Evolutionary conservation across 2,113 vertebrate species (phyloP).

Genomic region (Bambusicola thoracicus): DNA sequence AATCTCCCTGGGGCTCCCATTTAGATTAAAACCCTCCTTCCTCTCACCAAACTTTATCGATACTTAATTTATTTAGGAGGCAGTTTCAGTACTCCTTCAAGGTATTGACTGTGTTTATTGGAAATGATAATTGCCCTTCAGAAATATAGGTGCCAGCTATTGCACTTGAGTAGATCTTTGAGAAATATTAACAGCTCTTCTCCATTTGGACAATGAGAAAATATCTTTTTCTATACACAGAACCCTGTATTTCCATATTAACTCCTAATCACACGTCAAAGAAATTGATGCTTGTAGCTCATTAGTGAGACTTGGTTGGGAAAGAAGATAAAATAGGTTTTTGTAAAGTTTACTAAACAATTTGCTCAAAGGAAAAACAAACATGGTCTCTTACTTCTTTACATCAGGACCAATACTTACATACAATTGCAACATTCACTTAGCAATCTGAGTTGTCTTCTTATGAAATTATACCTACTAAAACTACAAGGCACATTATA

Average conservation of each 20-base stretch:
- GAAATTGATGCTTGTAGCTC: background rate
- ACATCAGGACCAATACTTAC: background rate
- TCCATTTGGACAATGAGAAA: background rate
- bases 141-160: conserved; percentile 39
- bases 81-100: conserved; percentile 44
- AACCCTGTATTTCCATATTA: background rate
- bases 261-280: background rate
- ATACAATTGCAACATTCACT: background rate
- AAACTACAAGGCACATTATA: background rate
- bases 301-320: background rate
- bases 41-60: conserved; percentile 52
- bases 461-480: background rate
- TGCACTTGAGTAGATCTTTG: conserved; percentile 20
- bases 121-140: conserved; percentile 44
- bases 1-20: conserved; percentile 18
- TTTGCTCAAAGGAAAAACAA: background rate
- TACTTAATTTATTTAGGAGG: conserved; percentile 67
- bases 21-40: conserved; percentile 56
- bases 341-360: background rate
- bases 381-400: background rate
- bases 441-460: background rate
- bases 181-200: conserved; percentile 27
- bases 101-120: conserved; percentile 46
- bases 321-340: background rate
- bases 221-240: background rate